Conservation (phyloP, 2,113 vertebrate genomes). For the Mustelus asterias region DNA sequence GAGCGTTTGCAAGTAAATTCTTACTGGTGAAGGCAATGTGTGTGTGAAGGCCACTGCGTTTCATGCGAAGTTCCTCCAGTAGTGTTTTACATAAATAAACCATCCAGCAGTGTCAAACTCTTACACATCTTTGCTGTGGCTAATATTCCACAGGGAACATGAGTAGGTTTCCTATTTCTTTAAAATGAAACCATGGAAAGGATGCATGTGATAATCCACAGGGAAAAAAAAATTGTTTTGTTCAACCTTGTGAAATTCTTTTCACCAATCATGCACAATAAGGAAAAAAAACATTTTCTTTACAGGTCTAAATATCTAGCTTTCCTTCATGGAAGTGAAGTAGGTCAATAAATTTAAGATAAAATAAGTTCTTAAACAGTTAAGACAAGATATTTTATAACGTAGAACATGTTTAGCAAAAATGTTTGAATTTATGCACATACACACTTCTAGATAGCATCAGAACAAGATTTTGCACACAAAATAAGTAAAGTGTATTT, state of each 20-base stretch:
- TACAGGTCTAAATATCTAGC: background rate
- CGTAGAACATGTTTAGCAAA: background rate
- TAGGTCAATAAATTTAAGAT: background rate
- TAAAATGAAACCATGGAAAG: background rate
- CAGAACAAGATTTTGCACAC: background rate
- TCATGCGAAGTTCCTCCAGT: background rate
- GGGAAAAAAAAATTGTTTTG: background rate
- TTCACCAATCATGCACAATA: background rate
- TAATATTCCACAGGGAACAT: background rate
- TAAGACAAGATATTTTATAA: background rate
- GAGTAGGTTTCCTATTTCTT: background rate
- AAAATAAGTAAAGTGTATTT: background rate
- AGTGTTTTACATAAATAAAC: background rate
- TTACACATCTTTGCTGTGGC: background rate
- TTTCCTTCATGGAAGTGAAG: background rate
- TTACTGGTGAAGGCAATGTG: background rate
- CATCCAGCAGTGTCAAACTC: background rate
- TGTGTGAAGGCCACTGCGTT: background rate
- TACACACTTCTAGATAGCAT: background rate
- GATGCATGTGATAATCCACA: background rate
- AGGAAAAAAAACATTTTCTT: background rate
- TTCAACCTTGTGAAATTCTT: background rate
- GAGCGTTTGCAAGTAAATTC: background rate
- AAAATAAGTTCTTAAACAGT: background rate
- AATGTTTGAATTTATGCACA: background rate